phyloP scores from a whole-genome alignment of 64 coral and sea anemone species.

The Trachythela sp. region DNA sequence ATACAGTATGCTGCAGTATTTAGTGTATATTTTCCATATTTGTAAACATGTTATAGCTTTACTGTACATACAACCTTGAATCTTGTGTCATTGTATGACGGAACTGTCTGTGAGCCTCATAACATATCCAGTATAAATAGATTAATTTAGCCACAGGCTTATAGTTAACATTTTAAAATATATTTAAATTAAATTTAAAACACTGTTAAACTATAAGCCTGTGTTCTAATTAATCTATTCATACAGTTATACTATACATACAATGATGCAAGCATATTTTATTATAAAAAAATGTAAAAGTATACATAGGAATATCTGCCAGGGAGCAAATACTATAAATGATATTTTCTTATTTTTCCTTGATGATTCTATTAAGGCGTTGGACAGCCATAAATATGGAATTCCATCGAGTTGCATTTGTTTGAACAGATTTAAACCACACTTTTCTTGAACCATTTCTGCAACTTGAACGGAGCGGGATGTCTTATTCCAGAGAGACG shows the following conservation, averaged over 20 bases:
- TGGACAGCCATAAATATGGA: slow-evolving; percentile 12
- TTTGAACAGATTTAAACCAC: slow-evolving; percentile 17
- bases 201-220: too few relatives aligned
- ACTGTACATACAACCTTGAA: too few relatives aligned
- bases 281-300: neutral
- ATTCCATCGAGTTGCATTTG: slow-evolving; percentile 23
- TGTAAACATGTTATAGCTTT: too few relatives aligned
- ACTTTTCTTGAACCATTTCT: neutral
- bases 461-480: neutral
- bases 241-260: neutral
- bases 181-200: too few relatives aligned
- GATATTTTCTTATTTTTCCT: neutral
- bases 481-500: neutral
- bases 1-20: too few relatives aligned
- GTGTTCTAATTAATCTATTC: too few relatives aligned
- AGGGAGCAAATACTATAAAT: neutral
- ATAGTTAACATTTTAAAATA: too few relatives aligned
- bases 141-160: too few relatives aligned
- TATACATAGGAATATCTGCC: neutral
- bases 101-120: too few relatives aligned
- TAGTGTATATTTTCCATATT: neutral
- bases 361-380: slow-evolving; percentile 8
- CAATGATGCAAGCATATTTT: neutral
- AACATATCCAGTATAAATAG: neutral
- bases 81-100: too few relatives aligned